Base-by-base conservation (phyloP, 1,140 invertebrate genomes). In the Zaprionus africanus region DNA sequence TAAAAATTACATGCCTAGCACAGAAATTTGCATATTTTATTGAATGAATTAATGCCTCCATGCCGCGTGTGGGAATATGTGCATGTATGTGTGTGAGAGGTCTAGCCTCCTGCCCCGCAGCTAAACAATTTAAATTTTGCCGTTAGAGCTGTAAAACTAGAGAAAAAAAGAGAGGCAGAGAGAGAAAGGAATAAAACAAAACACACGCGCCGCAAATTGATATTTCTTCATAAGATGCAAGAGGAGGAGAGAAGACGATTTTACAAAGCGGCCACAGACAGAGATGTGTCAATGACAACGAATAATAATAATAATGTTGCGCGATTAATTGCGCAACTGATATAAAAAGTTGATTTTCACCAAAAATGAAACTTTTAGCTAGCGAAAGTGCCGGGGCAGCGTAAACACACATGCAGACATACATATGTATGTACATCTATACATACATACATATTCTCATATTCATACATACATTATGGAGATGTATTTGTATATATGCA, bases 21-120 rank as follows among this genome's bases (percentile, higher is more conserved):
- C 31, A 38, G 53, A 73, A 65, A 86, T 85, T 85, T 72, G 61
- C 76, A 85, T 85, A 73, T 59, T 86, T 82, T 78, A 85, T 85
- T 85, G 64, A 85, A 68, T 62, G 63, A 85, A 78, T 81, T 72
- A 78, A 84, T 57, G 49, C n/a, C 41, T 46, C 7, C 41, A 46
- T 78, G 53, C n/a, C 62, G 22, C n/a, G 12, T 54, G 36, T 41
- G 31, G 31, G 31, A 34, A 28, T 53, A 11, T 59, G 24, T 38
- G 24, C 24, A 24, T 60, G 19, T 62, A 31, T 65, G 24, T 31
- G 22, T 66, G 46, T 70, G 72, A 49, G 51, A 57, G 51, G 62
- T 57, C 51, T 24, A 51, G 53, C 19, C 19, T 41, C 76, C 36
- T 65, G 51, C 63, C 72, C 65, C 51, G 43, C 65, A 68, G 73